Percentiles rank a stretch among this genome's conserved stretches.
These are phyloP conservation scores for Alligator mississippiensis DNA, from an alignment of 2,113 vertebrate genomes.

Conservation along the genomic window DNA sequence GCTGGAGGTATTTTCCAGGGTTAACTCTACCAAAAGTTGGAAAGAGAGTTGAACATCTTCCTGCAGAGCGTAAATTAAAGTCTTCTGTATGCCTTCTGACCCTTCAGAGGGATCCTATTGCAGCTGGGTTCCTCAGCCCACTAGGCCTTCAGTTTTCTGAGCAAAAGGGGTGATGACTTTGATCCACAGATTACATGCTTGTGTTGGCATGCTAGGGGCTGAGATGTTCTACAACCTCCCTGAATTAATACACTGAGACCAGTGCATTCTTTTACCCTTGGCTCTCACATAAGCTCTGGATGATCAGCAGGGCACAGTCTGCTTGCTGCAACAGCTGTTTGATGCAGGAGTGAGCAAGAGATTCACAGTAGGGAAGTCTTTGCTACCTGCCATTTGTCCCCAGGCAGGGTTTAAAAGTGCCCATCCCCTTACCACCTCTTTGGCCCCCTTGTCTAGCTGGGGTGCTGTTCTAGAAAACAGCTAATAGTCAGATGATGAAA, in stretches of 20 bases:
- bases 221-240: neutral
- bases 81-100: neutral
- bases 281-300: neutral
- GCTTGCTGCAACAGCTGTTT: neutral
- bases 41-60: neutral
- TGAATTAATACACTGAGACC: neutral
- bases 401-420: neutral
- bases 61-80: neutral
- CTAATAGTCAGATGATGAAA: too few relatives aligned
- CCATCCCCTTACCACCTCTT: neutral
- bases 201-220: too few relatives aligned
- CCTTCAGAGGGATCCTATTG: neutral
- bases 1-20: neutral
- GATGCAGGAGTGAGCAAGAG: neutral
- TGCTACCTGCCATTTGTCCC: neutral
- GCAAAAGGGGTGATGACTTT: neutral
- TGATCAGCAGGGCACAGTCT: neutral
- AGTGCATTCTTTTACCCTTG: neutral
- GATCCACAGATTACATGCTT: neutral
- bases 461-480: neutral
- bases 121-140: neutral
- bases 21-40: rapidly evolving
- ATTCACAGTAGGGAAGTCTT: neutral
- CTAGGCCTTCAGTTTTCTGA: neutral
- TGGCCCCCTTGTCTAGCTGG: neutral